Evolutionary conservation across 2,797 vertebrate genomes (phyloP).

Genomic region (Bucorvus abyssinicus): DNA sequence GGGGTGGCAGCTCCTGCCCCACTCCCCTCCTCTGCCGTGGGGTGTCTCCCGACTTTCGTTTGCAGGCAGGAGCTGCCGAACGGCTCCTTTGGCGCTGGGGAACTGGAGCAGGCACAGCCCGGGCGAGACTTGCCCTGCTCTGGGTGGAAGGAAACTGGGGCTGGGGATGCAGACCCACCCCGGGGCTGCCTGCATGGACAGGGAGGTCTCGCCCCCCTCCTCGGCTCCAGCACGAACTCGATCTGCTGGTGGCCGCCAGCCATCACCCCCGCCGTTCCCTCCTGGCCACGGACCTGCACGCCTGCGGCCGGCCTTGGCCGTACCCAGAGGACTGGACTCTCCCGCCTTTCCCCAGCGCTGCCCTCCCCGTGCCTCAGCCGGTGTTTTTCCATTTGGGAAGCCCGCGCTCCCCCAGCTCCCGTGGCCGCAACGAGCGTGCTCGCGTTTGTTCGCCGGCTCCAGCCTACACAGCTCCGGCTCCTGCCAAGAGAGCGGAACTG

Average conservation of each 20-base stretch:
- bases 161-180: neutral
- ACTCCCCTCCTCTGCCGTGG: neutral
- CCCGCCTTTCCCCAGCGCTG: neutral
- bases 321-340: neutral
- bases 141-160: neutral
- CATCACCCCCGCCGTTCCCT: neutral
- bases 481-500: neutral
- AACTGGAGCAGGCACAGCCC: neutral
- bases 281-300: neutral
- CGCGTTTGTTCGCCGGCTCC: constrained; percentile 27
- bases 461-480: constrained; percentile 37
- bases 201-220: neutral
- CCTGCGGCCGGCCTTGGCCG: fast-evolving
- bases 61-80: neutral
- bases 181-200: fast-evolving
- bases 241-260: neutral
- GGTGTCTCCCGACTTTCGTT: neutral
- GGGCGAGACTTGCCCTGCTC: neutral
- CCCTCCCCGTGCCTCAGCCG: neutral
- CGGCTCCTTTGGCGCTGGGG: neutral
- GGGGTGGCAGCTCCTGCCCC: neutral
- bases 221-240: neutral
- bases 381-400: constrained; percentile 46
- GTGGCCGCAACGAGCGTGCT: neutral
- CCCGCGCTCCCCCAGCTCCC: neutral